phyloP scores from a whole-genome alignment of 92 coral and sea anemone species.

The Epizoanthus ramosus region DNA sequence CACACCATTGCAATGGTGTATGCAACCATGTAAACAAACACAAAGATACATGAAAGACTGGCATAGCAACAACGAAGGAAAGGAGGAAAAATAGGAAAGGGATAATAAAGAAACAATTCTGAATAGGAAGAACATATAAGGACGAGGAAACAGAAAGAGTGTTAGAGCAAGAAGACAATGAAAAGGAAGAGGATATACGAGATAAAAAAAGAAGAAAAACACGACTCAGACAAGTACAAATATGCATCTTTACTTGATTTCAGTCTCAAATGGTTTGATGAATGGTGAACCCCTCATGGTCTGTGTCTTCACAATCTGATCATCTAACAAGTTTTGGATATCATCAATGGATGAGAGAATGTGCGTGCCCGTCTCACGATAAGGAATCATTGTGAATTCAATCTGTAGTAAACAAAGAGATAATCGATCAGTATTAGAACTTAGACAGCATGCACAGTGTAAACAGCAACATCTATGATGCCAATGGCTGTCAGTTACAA shows the following conservation, averaged over 20 bases:
- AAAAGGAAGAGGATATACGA: too few species aligned
- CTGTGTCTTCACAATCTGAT: constrained; percentile 99
- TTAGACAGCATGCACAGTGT: not conserved
- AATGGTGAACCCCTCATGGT: constrained; percentile 99
- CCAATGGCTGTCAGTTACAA: not conserved
- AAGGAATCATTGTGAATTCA: constrained; percentile 93
- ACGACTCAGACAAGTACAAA: too few species aligned
- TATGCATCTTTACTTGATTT: constrained; percentile 74
- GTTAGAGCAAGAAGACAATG: too few species aligned
- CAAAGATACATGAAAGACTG: too few species aligned
- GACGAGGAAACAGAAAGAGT: too few species aligned
- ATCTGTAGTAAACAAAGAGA: constrained; percentile 54
- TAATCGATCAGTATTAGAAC: not conserved
- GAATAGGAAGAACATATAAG: too few species aligned
- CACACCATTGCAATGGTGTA: not conserved
- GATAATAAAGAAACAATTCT: too few species aligned
- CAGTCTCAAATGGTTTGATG: constrained; percentile 97
- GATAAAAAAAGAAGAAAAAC: too few species aligned
- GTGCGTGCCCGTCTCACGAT: constrained; percentile 98
- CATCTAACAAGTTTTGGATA: constrained; percentile 95
- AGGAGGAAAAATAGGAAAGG: too few species aligned
- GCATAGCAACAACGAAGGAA: too few species aligned
- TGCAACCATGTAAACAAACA: too few species aligned
- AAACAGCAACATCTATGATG: not conserved
- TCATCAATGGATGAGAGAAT: constrained; percentile 98